Conservation (phyloP, 2,797 vertebrate species). For the Leptodactylus fallax region DNA sequence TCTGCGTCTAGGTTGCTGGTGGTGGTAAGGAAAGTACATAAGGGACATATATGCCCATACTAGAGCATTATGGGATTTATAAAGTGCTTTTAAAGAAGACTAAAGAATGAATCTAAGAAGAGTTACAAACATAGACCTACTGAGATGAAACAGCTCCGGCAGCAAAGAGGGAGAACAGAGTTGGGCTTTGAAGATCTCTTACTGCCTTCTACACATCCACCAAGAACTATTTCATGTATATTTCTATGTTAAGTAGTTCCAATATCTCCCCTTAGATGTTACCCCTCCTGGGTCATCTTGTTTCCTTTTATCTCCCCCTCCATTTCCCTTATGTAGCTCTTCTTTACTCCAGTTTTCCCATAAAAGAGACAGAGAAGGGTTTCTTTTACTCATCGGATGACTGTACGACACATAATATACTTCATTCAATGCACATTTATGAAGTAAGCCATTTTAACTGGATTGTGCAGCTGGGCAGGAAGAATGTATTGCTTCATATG, state of each 20-base stretch:
- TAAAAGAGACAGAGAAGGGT: constrained; percentile 24
- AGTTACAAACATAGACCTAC: constrained; percentile 42
- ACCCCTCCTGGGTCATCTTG: constrained; percentile 39
- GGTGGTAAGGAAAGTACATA: neutral
- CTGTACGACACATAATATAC: constrained; percentile 12
- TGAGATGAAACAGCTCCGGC: constrained; percentile 50
- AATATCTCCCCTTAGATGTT: constrained; percentile 47
- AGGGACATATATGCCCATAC: neutral
- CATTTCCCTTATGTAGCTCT: constrained; percentile 29
- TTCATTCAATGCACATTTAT: constrained; percentile 17
- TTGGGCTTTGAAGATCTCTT: constrained; percentile 54
- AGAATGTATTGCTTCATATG: neutral
- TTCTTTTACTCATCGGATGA: constrained; percentile 28
- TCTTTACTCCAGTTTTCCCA: constrained; percentile 31
- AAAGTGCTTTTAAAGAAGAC: constrained; percentile 30
- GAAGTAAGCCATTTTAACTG: neutral
- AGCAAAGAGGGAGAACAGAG: constrained; percentile 36
- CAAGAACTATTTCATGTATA: constrained; percentile 55
- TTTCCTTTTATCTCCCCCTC: constrained; percentile 36
- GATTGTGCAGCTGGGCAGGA: constrained; percentile 26
- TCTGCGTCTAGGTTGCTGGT: neutral
- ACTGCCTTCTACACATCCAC: constrained; percentile 47
- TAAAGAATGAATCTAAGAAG: constrained; percentile 18
- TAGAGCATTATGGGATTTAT: constrained; percentile 19
- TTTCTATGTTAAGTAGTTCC: constrained; percentile 58